These are phyloP conservation scores for Myopa tessellatipennis DNA, from an alignment of 2,888 invertebrate species.

Conservation along the genomic window DNA sequence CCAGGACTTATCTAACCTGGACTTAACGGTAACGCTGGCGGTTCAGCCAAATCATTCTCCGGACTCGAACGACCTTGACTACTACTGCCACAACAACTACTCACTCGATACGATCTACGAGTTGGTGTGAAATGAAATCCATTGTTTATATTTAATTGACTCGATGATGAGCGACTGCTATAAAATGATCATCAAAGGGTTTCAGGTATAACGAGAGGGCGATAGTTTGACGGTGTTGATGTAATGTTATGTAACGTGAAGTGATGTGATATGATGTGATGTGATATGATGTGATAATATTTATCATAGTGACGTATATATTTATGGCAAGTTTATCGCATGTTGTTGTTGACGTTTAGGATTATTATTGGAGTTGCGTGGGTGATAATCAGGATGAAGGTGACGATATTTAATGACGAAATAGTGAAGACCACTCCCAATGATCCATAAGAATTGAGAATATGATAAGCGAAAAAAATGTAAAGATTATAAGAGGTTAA, in stretches of 20 bases:
- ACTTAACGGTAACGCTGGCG: slow-evolving; percentile 68
- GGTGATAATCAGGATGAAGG: not conserved
- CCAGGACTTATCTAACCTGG: slow-evolving; percentile 69
- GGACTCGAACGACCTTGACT: slow-evolving; percentile 69
- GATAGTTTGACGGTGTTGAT: slow-evolving; percentile 22
- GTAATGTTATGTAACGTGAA: not conserved
- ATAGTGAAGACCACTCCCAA: too few species aligned
- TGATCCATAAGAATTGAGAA: too few species aligned
- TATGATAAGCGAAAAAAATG: too few species aligned
- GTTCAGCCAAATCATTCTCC: slow-evolving; percentile 66
- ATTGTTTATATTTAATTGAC: slow-evolving; percentile 69
- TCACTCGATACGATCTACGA: slow-evolving; percentile 69
- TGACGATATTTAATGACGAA: not conserved
- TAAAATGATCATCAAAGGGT: slow-evolving; percentile 62
- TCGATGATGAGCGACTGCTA: slow-evolving; percentile 68
- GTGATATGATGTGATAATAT: not conserved
- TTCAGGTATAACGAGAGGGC: slow-evolving; percentile 56
- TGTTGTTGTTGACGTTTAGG: not conserved
- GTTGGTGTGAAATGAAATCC: slow-evolving; percentile 68
- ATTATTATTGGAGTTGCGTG: not conserved
- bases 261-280: not conserved
- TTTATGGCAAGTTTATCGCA: not conserved
- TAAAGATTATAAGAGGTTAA: too few species aligned
- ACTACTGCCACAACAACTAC: slow-evolving; percentile 70
- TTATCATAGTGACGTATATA: too few species aligned